phyloP scores from a whole-genome alignment of 2,888 invertebrate genomes.

The Mythimna ferrago region DNA sequence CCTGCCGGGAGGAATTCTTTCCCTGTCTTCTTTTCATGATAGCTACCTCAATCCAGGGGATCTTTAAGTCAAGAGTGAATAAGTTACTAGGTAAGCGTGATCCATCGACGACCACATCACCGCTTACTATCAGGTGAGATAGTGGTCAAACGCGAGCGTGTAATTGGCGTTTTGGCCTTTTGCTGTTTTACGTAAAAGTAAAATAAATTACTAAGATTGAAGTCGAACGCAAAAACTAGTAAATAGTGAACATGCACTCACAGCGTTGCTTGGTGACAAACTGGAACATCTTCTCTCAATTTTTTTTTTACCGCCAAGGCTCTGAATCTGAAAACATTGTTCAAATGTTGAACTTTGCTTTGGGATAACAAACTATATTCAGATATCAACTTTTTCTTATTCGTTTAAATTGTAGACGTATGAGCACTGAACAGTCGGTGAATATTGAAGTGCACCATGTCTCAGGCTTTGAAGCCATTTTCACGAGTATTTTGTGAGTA shows the following conservation, averaged over 20 bases:
- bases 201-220: too few relatives aligned
- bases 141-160: too few relatives aligned
- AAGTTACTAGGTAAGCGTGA: too few relatives aligned
- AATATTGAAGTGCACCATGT: background rate
- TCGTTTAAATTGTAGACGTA: background rate
- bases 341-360: background rate
- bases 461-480: background rate
- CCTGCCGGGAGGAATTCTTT: too few relatives aligned
- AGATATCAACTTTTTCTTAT: background rate
- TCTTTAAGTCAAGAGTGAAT: too few relatives aligned
- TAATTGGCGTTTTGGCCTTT: too few relatives aligned
- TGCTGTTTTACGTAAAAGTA: too few relatives aligned
- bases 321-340: slow-evolving; percentile 58
- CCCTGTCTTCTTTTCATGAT: too few relatives aligned
- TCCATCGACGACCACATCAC: too few relatives aligned
- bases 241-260: slow-evolving; percentile 61
- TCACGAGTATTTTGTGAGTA: too few relatives aligned
- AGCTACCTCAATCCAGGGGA: too few relatives aligned
- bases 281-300: slow-evolving; percentile 78
- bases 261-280: slow-evolving; percentile 73
- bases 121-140: too few relatives aligned
- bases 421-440: background rate
- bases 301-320: slow-evolving; percentile 61
- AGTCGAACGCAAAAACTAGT: background rate
- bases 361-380: background rate